Evolutionary conservation across 1,140 invertebrate species (phyloP).

Genomic region (Bilobella aurantiaca): DNA sequence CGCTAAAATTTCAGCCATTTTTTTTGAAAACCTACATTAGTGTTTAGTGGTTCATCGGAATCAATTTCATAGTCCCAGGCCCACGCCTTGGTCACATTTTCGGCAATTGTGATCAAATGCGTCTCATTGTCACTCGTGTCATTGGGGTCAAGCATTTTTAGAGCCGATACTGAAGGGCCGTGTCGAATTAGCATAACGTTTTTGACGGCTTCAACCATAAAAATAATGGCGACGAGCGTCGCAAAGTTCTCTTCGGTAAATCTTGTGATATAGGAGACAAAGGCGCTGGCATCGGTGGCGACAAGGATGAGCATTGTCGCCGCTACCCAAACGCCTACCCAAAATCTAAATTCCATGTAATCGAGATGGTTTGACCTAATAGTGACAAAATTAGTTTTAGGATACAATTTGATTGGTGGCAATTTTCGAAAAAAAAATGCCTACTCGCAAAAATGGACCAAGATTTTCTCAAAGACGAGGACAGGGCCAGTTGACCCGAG

Average conservation of each 20-base stretch:
- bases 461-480: constrained; percentile 42
- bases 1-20: no score
- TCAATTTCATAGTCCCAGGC: constrained; percentile 6
- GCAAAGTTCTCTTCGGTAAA: constrained; percentile 46
- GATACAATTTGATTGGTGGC: not conserved
- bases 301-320: constrained; percentile 41
- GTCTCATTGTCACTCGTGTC: not conserved
- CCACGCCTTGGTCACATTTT: not conserved
- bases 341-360: constrained; percentile 40
- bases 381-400: not conserved
- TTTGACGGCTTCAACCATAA: constrained; percentile 40
- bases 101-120: not conserved
- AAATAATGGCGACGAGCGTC: constrained; percentile 41
- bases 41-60: not conserved
- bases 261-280: constrained; percentile 39
- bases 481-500: constrained; percentile 44
- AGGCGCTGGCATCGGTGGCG: constrained; percentile 39
- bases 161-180: not conserved
- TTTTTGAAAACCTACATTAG: not conserved
- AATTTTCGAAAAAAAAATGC: constrained; percentile 10
- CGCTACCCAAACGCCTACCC: constrained; percentile 42
- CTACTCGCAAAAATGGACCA: constrained; percentile 40
- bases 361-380: constrained; percentile 37
- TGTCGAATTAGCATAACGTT: constrained; percentile 33
- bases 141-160: not conserved